phyloP scores from a whole-genome alignment of 2,888 invertebrate genomes.

The Hydraecia micacea region DNA sequence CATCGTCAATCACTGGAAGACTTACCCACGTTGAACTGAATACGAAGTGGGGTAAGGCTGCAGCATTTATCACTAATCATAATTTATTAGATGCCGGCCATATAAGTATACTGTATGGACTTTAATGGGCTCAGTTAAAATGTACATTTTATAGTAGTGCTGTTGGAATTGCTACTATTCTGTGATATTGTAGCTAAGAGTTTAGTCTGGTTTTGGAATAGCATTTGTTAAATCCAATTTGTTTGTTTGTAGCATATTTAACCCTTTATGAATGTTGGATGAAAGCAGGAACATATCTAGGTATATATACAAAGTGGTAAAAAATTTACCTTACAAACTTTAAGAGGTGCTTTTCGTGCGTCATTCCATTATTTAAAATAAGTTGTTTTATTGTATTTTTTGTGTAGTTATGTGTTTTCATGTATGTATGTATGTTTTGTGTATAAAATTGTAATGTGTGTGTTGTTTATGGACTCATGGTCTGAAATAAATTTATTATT shows the following conservation, averaged over 20 bases:
- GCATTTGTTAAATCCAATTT: conserved; percentile 30
- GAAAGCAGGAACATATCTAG: neutral
- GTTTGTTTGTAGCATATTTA: conserved; percentile 15
- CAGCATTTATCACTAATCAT: conserved; percentile 64
- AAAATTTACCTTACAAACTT: too few species aligned
- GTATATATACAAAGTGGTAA: too few species aligned
- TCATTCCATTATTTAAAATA: too few species aligned
- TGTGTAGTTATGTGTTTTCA: too few species aligned
- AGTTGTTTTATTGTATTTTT: too few species aligned
- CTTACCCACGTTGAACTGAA: conserved; percentile 40
- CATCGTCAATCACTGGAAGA: conserved; percentile 22
- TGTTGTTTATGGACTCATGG: too few species aligned
- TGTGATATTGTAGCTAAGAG: conserved; percentile 34
- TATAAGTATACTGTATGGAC: conserved; percentile 47
- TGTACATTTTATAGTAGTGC: conserved; percentile 47
- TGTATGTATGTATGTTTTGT: too few species aligned
- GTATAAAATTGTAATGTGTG: too few species aligned
- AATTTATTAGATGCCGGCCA: conserved; percentile 62
- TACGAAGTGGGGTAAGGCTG: conserved; percentile 62
- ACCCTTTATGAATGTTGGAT: conserved; percentile 19
- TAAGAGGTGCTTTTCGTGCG: too few species aligned
- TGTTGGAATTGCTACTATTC: conserved; percentile 23
- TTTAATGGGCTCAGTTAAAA: conserved; percentile 44
- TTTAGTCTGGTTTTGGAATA: conserved; percentile 18
- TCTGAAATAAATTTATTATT: too few species aligned